A percentile compares a stretch with the other conserved stretches of the same genome.
phyloP scores from a whole-genome alignment of 2,888 invertebrate genomes.

The Chloroclysta siterata region DNA sequence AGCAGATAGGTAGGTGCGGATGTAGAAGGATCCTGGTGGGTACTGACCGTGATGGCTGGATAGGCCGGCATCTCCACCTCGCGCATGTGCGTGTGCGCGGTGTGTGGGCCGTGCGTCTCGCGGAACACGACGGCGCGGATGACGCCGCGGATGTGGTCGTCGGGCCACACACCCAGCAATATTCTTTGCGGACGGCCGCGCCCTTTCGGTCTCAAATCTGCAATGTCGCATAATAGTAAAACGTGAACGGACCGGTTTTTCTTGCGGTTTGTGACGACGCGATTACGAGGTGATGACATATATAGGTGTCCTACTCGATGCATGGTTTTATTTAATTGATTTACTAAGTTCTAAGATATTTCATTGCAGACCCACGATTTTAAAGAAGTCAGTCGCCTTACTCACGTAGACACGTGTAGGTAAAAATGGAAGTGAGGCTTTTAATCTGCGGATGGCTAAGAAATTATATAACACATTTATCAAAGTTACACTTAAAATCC shows the following conservation, averaged over 20 bases:
- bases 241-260: constrained; percentile 60
- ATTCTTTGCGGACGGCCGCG: constrained; percentile 96
- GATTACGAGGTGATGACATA: not conserved
- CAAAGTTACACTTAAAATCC: too few relatives aligned
- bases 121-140: constrained; percentile 96
- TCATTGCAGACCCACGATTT: not conserved
- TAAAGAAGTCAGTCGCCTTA: too few relatives aligned
- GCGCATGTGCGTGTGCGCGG: constrained; percentile 89
- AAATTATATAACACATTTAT: too few relatives aligned
- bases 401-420: too few relatives aligned
- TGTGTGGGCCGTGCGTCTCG: constrained; percentile 89
- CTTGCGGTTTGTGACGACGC: not conserved
- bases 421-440: too few relatives aligned
- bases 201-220: constrained; percentile 95
- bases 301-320: constrained; percentile 10
- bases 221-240: constrained; percentile 79
- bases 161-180: constrained; percentile 96
- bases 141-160: constrained; percentile 96
- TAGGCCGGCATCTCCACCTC: constrained; percentile 86
- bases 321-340: constrained; percentile 7
- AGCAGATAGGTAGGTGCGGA: not conserved
- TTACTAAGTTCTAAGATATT: not conserved
- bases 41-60: constrained; percentile 80
- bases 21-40: constrained; percentile 13
- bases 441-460: too few relatives aligned